Evolutionary conservation across 2,888 invertebrate species (phyloP).

Genomic region (Meghimatium bilineatum): DNA sequence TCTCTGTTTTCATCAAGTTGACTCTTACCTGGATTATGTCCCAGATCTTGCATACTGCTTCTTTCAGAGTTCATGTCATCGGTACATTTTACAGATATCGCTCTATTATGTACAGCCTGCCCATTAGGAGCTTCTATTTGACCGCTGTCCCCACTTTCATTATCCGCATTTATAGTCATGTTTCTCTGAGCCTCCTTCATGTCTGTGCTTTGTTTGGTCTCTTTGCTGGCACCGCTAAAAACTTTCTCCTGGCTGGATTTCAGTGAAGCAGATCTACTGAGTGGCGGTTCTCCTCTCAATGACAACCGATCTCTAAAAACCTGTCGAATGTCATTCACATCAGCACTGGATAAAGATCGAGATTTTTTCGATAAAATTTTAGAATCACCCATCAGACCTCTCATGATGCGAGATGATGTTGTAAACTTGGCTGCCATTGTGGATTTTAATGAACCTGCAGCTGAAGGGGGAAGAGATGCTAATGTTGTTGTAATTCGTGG

Average conservation of each 20-base stretch:
- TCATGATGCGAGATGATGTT: constrained; percentile 23
- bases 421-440: constrained; percentile 17
- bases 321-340: constrained; percentile 33
- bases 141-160: not conserved
- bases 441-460: not conserved
- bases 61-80: not conserved
- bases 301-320: constrained; percentile 41
- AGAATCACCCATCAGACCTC: not conserved
- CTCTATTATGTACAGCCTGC: not conserved
- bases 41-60: not conserved
- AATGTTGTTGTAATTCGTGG: constrained; percentile 2
- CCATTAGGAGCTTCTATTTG: not conserved
- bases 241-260: not conserved
- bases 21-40: not conserved
- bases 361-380: constrained; percentile 42
- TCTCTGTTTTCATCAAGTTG: not conserved
- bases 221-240: not conserved
- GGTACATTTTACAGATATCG: not conserved
- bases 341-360: constrained; percentile 40
- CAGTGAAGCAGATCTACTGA: constrained; percentile 10
- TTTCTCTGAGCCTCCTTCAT: not conserved
- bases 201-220: not conserved
- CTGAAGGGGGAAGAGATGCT: constrained; percentile 15
- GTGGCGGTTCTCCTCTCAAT: constrained; percentile 27
- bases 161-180: not conserved